These are phyloP conservation scores for Morus bassanus DNA, from an alignment of 2,797 vertebrate species.

Conservation along the genomic window DNA sequence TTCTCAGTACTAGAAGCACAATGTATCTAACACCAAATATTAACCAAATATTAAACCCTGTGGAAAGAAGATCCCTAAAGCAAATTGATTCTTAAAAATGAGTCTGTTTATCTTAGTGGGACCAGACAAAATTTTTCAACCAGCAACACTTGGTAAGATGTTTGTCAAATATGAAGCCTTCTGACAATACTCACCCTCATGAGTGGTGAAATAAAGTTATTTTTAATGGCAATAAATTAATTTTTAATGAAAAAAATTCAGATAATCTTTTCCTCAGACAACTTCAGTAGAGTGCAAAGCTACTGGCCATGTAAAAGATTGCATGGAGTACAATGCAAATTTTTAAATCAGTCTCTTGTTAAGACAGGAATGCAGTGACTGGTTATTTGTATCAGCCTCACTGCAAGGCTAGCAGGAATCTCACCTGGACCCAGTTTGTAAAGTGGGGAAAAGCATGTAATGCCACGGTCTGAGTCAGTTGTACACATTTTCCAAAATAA, in stretches of 20 bases:
- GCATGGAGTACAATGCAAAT: background rate
- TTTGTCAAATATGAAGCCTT: background rate
- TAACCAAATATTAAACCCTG: background rate
- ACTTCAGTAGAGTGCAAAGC: slow-evolving; percentile 35
- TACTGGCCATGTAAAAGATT: background rate
- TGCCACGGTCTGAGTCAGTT: background rate
- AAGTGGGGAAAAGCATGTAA: background rate
- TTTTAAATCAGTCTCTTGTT: background rate
- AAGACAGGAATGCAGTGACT: background rate
- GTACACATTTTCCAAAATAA: background rate
- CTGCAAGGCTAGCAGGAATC: background rate
- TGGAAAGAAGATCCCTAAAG: slow-evolving; percentile 12
- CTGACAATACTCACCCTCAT: slow-evolving; percentile 37
- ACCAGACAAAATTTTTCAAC: background rate
- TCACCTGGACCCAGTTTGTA: background rate
- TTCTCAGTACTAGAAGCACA: background rate
- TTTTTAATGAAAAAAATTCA: slow-evolving; percentile 41
- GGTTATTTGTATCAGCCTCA: background rate
- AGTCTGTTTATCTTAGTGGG: background rate
- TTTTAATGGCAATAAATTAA: background rate
- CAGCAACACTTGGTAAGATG: background rate
- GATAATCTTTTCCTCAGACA: slow-evolving; percentile 32
- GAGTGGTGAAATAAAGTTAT: background rate
- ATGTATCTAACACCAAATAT: background rate
- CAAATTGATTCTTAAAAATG: slow-evolving; percentile 43